Base-by-base conservation (phyloP, 2,888 invertebrate species). In the Orchesella flavescens region DNA sequence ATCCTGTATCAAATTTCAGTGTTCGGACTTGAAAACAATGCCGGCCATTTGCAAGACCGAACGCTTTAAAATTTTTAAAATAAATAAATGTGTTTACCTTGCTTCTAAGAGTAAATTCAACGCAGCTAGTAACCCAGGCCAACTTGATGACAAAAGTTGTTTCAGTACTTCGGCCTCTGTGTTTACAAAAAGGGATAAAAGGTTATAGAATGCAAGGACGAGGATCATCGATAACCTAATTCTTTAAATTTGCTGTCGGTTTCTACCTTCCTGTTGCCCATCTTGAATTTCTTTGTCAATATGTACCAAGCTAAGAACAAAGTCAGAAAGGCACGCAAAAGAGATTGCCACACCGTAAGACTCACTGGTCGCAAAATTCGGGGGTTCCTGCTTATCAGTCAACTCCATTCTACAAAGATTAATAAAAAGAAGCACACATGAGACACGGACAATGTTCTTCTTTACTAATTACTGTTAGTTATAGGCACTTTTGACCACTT, bases 321-420 rank as follows among this genome's bases (percentile, higher is more conserved):
- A 94, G 90, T 98, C 98, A 90, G 98, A 92, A 61, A 99, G 92
- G 90, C 97, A 96, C 4, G 96, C 95, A 91, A 97, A 98, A 0
- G 98, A 97, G 57, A 99, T 93, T 0, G 98, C 98, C 84, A 99
- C 95, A 4, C 98, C 97, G 91, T 99, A 99, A 0, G 99, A 98
- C 87, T 99, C 98, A n/a, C 87, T 87, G 3, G 87, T 87, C 13
- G 96, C 96, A 87, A 99, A 95, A 13, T 93, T 91, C 0, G 98
- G 98, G 9, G 98, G 96, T 89, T 99, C 99, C 19, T 95, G 93
- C 90, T 98, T 97, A 89, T 99, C 99, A 89, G 98, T 90, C 95
- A 98, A 95, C 90, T 99, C 99, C 90, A 99, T 92, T 89, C 97
- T 97, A 90, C 78, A 91, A 86, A 86, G 69, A 46, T 55, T 74